phyloP scores from a whole-genome alignment of 2,888 invertebrate species.

The Ormyrus labotus region DNA sequence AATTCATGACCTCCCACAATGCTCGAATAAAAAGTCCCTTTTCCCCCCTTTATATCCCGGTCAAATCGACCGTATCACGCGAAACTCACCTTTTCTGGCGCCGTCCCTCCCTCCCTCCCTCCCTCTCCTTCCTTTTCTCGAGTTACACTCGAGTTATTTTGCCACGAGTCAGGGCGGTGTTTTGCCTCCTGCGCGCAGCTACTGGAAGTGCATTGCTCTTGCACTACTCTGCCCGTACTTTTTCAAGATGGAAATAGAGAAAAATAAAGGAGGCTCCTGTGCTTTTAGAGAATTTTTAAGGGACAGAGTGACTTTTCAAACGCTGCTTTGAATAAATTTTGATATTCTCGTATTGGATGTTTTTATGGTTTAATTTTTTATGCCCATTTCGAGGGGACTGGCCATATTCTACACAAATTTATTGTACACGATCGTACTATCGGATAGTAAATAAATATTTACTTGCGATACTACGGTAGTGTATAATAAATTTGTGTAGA shows the following conservation, averaged over 20 bases:
- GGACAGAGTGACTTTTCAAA: slow-evolving; percentile 27
- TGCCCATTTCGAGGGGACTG: no score
- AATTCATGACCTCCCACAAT: slow-evolving; percentile 47
- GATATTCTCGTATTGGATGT: background rate
- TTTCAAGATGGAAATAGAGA: slow-evolving; percentile 12
- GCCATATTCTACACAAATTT: no score
- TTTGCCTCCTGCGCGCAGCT: slow-evolving; percentile 30
- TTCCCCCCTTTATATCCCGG: background rate
- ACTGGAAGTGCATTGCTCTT: slow-evolving; percentile 28
- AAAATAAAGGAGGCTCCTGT: slow-evolving; percentile 3
- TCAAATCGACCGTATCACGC: slow-evolving; percentile 44
- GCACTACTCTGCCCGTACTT: background rate
- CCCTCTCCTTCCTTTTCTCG: slow-evolving; percentile 26
- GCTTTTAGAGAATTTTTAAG: slow-evolving; percentile 30
- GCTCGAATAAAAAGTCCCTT: slow-evolving; percentile 38
- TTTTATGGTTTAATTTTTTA: background rate
- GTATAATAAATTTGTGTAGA: no score
- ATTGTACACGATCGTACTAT: no score
- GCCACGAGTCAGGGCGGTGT: slow-evolving; percentile 33
- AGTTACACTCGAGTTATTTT: slow-evolving; percentile 51
- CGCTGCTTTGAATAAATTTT: slow-evolving; percentile 26
- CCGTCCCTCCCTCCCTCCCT: background rate
- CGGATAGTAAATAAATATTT: no score
- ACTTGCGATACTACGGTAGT: no score
- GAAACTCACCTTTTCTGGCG: slow-evolving; percentile 14